phyloP scores from a whole-genome alignment of 2,113 vertebrate species.

The Anhinga anhinga region DNA sequence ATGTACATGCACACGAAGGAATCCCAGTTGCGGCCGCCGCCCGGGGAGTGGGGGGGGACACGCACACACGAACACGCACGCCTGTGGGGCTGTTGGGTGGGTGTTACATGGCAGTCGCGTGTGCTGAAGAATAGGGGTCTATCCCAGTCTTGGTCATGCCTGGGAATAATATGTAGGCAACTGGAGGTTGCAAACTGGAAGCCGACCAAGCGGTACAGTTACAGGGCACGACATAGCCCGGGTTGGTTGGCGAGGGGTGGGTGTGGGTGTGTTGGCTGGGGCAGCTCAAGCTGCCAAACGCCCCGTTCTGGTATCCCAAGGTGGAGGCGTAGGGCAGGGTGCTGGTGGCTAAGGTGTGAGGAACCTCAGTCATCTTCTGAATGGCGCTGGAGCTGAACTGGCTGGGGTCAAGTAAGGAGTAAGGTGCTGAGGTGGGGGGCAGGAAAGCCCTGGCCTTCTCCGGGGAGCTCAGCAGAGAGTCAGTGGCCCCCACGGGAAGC shows the following conservation, averaged over 20 bases:
- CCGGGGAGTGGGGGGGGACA: neutral
- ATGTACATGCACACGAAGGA: slow-evolving; percentile 81
- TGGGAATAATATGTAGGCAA: slow-evolving; percentile 99
- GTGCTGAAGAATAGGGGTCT: slow-evolving; percentile 97
- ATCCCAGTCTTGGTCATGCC: slow-evolving; percentile 99
- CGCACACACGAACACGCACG: neutral
- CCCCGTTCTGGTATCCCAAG: slow-evolving; percentile 98
- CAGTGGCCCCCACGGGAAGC: slow-evolving; percentile 89
- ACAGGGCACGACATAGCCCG: slow-evolving; percentile 98
- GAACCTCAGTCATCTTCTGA: slow-evolving; percentile 99
- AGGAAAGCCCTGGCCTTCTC: slow-evolving; percentile 96
- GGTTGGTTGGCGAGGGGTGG: slow-evolving; percentile 98
- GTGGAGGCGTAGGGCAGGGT: slow-evolving; percentile 95
- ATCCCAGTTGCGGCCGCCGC: slow-evolving; percentile 73
- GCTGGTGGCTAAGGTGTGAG: slow-evolving; percentile 92
- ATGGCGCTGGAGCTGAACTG: slow-evolving; percentile 96
- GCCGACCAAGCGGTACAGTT: slow-evolving; percentile 99
- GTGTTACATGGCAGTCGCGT: slow-evolving; percentile 94
- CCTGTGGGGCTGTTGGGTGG: neutral
- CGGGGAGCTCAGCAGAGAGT: slow-evolving; percentile 88
- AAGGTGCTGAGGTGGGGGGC: slow-evolving; percentile 91
- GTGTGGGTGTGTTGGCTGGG: slow-evolving; percentile 98
- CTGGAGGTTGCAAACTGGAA: slow-evolving; percentile 98
- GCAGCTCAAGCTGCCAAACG: slow-evolving; percentile 94
- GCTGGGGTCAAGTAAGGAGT: slow-evolving; percentile 97